phyloP scores from a whole-genome alignment of 30 jellyfish, hydroid and myxozoan genomes.

The Aurelia sp. region DNA sequence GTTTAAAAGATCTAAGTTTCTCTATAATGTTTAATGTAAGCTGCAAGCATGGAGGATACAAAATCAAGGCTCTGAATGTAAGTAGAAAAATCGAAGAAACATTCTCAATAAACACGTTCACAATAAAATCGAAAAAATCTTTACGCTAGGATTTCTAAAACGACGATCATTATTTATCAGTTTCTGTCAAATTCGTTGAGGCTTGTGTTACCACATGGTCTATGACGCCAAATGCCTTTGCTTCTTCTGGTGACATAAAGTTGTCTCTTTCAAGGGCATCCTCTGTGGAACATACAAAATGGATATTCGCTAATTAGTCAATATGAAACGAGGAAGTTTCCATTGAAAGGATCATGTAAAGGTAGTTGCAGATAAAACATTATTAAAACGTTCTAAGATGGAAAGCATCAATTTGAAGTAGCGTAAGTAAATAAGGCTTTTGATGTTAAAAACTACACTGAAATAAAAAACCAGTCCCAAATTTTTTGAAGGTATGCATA shows the following conservation, averaged over 20 bases:
- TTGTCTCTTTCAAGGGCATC: conserved; percentile 92
- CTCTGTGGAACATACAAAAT: conserved; percentile 51
- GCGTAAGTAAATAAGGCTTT: no score
- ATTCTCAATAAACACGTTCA: background rate
- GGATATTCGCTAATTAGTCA: background rate
- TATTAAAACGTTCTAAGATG: no score
- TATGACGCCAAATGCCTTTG: conserved; percentile 86
- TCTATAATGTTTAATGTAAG: conserved; percentile 6
- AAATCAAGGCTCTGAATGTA: no score
- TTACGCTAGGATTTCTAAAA: background rate
- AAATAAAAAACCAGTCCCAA: no score
- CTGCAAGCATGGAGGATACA: no score
- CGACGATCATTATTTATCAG: conserved; percentile 3
- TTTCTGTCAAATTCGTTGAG: background rate
- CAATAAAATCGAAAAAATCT: background rate
- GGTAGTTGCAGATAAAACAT: no score
- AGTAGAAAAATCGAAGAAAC: background rate
- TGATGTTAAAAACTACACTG: no score
- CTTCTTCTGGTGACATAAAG: conserved; percentile 98
- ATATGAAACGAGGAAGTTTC: no score
- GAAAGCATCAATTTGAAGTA: no score
- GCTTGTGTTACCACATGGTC: conserved; percentile 84
- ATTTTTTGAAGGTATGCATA: no score
- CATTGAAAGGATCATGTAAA: no score
- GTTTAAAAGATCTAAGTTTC: conserved; percentile 12